Evolutionary conservation across 2,888 invertebrate genomes (phyloP).

Genomic region (Drosophila ezoana): DNA sequence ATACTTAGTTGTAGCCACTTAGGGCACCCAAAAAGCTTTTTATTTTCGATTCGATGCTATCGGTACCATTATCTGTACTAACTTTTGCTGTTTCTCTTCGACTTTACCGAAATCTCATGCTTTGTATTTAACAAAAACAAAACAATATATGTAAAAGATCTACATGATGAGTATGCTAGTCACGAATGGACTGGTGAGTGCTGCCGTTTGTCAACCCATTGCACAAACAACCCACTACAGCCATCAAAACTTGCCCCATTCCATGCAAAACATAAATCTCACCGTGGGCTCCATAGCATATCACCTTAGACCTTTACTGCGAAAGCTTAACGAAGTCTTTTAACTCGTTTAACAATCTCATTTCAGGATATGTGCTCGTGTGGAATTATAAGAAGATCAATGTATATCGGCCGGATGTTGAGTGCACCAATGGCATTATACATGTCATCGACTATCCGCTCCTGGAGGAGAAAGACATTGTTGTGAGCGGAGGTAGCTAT

Average conservation of each 20-base stretch:
- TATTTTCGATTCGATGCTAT: conserved; percentile 52
- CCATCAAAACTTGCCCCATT: conserved; percentile 32
- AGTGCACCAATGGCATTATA: conserved; percentile 97
- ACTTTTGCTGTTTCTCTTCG: conserved; percentile 65
- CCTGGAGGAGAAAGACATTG: conserved; percentile 92
- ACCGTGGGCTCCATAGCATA: conserved; percentile 20
- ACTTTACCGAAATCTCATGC: conserved; percentile 57
- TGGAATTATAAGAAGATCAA: conserved; percentile 94
- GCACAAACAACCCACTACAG: conserved; percentile 58
- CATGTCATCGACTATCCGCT: conserved; percentile 97
- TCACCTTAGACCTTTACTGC: neutral
- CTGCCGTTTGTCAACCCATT: conserved; percentile 66
- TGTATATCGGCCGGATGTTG: conserved; percentile 95
- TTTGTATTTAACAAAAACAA: conserved; percentile 54
- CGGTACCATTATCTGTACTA: conserved; percentile 66
- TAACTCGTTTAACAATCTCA: conserved; percentile 2
- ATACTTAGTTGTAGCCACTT: neutral
- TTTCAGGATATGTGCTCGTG: conserved; percentile 91
- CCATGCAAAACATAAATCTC: conserved; percentile 43
- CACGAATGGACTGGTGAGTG: conserved; percentile 85
- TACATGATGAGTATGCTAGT: conserved; percentile 84
- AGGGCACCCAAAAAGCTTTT: conserved; percentile 31
- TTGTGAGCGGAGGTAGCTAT: conserved; percentile 86
- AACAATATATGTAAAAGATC: conserved; percentile 75
- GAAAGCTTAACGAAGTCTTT: neutral